Conservation (phyloP, 1,140 invertebrate species). For the Plutomurus gul region DNA sequence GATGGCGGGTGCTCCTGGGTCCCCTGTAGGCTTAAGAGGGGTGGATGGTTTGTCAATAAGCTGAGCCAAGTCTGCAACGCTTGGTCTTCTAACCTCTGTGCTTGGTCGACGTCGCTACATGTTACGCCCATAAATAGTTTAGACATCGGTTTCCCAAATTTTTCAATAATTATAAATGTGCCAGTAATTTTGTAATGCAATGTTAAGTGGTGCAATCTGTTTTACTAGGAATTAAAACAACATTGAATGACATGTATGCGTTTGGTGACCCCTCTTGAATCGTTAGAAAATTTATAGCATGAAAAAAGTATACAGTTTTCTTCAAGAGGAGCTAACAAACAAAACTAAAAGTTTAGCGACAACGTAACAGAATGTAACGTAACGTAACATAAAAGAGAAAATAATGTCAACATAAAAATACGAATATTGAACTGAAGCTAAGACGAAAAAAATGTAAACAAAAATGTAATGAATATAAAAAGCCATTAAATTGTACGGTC, state of each 20-base stretch:
- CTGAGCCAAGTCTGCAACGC: slow-evolving; percentile 85
- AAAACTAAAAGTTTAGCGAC: slow-evolving; percentile 17
- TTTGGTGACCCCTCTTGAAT: neutral
- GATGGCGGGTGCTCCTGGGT: slow-evolving; percentile 79
- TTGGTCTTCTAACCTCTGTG: slow-evolving; percentile 79
- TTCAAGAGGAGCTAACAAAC: neutral
- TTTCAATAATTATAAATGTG: neutral
- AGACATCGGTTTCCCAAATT: neutral
- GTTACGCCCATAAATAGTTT: slow-evolving; percentile 22
- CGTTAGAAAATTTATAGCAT: too few species aligned
- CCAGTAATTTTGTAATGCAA: slow-evolving; percentile 25
- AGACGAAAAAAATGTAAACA: neutral
- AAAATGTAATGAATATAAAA: slow-evolving; percentile 11
- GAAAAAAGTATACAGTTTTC: neutral
- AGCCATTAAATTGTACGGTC: slow-evolving; percentile 17
- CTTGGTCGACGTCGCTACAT: slow-evolving; percentile 80
- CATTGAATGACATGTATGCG: slow-evolving; percentile 26
- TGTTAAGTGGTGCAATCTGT: slow-evolving; percentile 20
- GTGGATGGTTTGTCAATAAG: slow-evolving; percentile 86
- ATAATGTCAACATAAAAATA: neutral
- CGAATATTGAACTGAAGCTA: neutral
- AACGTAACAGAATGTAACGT: neutral
- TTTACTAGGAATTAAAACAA: slow-evolving; percentile 25
- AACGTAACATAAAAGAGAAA: slow-evolving; percentile 6
- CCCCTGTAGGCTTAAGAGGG: slow-evolving; percentile 75